Conservation (phyloP, 2,888 invertebrate species). For the Nemotelus pantherinus region DNA sequence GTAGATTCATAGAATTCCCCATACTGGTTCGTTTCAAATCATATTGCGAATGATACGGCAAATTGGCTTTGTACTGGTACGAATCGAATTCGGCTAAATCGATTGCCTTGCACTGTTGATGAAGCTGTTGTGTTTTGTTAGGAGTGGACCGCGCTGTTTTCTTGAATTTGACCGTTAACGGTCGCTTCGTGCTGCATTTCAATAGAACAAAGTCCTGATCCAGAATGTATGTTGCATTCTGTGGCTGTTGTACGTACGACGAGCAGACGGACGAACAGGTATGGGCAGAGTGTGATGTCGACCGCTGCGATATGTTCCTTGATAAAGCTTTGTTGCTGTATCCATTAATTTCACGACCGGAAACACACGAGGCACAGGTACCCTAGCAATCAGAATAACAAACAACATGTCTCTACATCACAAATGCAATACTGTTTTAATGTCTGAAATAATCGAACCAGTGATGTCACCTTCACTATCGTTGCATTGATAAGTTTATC, state of each 20-base stretch:
- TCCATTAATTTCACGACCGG: conserved; percentile 15
- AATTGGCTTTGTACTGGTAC: conserved; percentile 6
- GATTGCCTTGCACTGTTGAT: background rate
- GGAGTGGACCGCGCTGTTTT: conserved; percentile 18
- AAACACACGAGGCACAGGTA: conserved; percentile 45
- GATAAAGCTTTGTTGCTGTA: conserved; percentile 31
- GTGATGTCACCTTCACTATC: conserved; percentile 29
- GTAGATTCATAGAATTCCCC: background rate
- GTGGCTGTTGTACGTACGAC: conserved; percentile 41
- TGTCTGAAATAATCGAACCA: background rate
- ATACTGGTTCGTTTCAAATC: conserved; percentile 14
- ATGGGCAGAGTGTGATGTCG: conserved; percentile 47
- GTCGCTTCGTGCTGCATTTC: conserved; percentile 44
- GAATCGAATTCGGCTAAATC: conserved; percentile 15
- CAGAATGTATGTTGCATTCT: conserved; percentile 33
- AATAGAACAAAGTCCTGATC: conserved; percentile 48
- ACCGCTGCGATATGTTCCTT: conserved; percentile 48
- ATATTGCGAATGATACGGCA: background rate
- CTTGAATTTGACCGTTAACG: conserved; percentile 48
- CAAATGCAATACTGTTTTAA: conserved; percentile 47
- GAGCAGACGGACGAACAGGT: conserved; percentile 49
- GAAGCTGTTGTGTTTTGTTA: background rate
- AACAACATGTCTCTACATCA: conserved; percentile 51
- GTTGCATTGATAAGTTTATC: too few species aligned
- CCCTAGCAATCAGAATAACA: conserved; percentile 49